Evolutionary conservation across 2,888 invertebrate genomes (phyloP), one percentile per base, ranked within the genome.

Genomic region (Colletes collaris): DNA sequence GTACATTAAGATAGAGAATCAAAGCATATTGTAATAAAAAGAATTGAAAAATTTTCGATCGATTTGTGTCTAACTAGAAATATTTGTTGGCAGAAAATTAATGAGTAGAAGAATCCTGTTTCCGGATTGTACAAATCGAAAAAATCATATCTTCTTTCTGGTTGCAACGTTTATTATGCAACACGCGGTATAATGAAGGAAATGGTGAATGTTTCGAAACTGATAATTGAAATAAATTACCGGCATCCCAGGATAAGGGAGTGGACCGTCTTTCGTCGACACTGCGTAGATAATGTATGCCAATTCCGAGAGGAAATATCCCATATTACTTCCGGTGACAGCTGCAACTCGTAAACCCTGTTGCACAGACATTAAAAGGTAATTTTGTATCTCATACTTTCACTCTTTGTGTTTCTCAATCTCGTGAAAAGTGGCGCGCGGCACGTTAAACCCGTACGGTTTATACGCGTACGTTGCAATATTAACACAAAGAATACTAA

Each of bases 211-310:
- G 40, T 40, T 40, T 4, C 40, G 40, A 66, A 8, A 46, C 11
- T 16, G 37, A n/a, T 50, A n/a, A 50, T 37, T 46, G 13, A 52
- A 16, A 37, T 19, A 55, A 72, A 71, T 88, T 86, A 91, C 92
- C 85, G 92, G 92, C 87, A 92, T 89, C 82, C 91, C 91, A n/a
- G 93, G 92, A 74, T 91, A 91, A 37, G 92, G 91, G 60, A 92
- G 88, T 16, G 90, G 78, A 8, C 91, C 90, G 85, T 92, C 91
- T 84, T 89, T 92, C 11, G 90, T 76, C 10, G 92, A 91, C 50
- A 91, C 92, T 19, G 92, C 90, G 84, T 92, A 93, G 84, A 93
- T 89, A 73, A 93, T 88, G 76, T 93, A 93, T 46, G 92, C 92
- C 19, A 92, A 89, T 81, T 92, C 91, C 60, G 92, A 90, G 52